Evolutionary conservation across 1,140 invertebrate species (phyloP), one percentile per base, ranked within the genome.

Genomic region (Sminthurides bifidus): DNA sequence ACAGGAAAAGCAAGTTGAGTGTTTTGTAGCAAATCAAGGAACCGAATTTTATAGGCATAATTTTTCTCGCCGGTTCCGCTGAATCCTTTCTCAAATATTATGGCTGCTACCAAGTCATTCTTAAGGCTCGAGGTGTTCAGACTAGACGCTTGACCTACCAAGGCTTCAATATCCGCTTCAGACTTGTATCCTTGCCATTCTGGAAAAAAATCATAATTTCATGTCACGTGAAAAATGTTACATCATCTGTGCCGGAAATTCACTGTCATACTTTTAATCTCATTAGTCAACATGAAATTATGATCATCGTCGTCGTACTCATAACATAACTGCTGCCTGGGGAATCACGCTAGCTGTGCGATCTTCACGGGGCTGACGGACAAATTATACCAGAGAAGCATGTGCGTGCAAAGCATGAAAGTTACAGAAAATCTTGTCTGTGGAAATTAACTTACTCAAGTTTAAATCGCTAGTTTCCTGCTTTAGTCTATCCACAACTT

Each of bases 1-100:
- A 80, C 54, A 6, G 82, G 81, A 69, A 79, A 85, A 30, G 79
- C 68, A 12, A 79, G 69, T 61, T 81, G 75, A 2, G 82, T 85
- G 50, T 73, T 70, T 21, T 44, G 23, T 35, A 43, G 1, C 12
- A 56, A 15, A 43, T 61, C 58, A 3, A 52, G 40, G 37, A 59
- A 19, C 14, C 59, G 21, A 46, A 61, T 58, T 49, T 58, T 64
- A 31, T 64, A 64, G 2, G 37, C 0, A 45, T 61, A 33, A 3
- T 29, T 40, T 8, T 24, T 19, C 23, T 44, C 29, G 0, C n/a
- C 15, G 35, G 44, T 26, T 24, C 27, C 27, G 6, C n/a, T n/a
- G n/a, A 61, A 26, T 43, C 53, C 55, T 30, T 51, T 29, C 17
- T 54, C 41, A 54, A 61, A 61, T 10, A 64, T 37, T 21, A 64